These are phyloP conservation scores for Ctenosaura bakeri DNA, from an alignment of 2,797 vertebrate species.

Conservation along the genomic window DNA sequence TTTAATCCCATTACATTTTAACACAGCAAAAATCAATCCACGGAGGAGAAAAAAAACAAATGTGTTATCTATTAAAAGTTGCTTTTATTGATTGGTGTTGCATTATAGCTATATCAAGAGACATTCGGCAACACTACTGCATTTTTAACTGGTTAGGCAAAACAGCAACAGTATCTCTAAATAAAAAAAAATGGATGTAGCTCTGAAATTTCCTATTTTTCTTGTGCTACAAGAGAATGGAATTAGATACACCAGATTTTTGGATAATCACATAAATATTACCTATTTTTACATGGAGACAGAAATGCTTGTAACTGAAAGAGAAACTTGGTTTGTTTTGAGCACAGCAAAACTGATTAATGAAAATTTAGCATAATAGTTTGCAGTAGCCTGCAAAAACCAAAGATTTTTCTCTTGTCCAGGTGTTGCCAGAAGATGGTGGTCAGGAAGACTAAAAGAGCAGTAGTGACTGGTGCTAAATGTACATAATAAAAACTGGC, in stretches of 20 bases:
- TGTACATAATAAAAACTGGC: neutral
- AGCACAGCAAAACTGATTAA: neutral
- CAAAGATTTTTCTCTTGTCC: neutral
- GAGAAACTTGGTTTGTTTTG: neutral
- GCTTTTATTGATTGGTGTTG: neutral
- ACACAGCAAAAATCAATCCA: constrained; percentile 11
- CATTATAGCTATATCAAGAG: constrained; percentile 7
- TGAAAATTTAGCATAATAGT: neutral
- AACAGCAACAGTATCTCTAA: neutral
- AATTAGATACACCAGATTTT: neutral
- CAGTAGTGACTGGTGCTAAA: neutral
- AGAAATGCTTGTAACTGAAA: neutral
- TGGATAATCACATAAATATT: neutral
- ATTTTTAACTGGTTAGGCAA: neutral
- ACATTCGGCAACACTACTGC: neutral
- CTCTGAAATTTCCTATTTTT: neutral
- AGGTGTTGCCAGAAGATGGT: neutral
- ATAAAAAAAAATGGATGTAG: neutral
- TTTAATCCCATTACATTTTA: constrained; percentile 12
- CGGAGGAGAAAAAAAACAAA: neutral
- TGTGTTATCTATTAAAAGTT: constrained; percentile 5
- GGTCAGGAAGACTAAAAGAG: neutral
- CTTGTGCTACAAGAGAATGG: neutral
- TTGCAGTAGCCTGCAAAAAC: neutral
- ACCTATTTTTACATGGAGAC: neutral